Evolutionary conservation across 2,888 invertebrate genomes (phyloP), one percentile per base, ranked within the genome.

Genomic region (Cephus sareptanus): DNA sequence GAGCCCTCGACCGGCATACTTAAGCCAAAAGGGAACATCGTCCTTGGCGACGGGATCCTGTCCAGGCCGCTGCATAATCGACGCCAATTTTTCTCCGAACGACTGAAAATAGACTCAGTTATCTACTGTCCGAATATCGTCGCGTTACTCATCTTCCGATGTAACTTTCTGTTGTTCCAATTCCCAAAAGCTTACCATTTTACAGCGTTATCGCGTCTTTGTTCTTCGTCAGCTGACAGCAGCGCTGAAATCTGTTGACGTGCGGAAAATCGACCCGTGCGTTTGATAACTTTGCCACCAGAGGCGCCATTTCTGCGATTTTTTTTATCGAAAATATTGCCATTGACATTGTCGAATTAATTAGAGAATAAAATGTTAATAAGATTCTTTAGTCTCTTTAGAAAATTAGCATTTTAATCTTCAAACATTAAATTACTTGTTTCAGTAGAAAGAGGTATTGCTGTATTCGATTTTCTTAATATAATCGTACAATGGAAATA

Each of bases 1-100:
- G 87, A 97, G 93, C 84, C 95, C 94, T 89, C 97, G 94, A 86
- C 96, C 96, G 91, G 95, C 96, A 92, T 96, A 97, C 92, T 96
- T 97, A 94, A 97, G 94, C 95, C 96, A 97, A 97, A 96, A 97
- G 85, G 97, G 96, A 85, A 95, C 94, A 92, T 96, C 96, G 92
- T 97, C 97, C 93, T 95, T 95, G 85, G 95, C 94, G 83, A 93
- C 94, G 87, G 94, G 94, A 92, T 96, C 96, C 91, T 95, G 95
- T 85, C 96, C 96, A 82, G 97, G 97, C 89, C 96, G 94, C 88
- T 95, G 94, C 96, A 97, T 95, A 85, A 97, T 93, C 89, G 95
- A 94, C 82, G 95, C 93, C 87, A 97, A 93, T 93, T 96, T 97
- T 91, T 96, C 96, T 87, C 95, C 94, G 89, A 97, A 94, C 89